A percentile compares a stretch with the other conserved stretches of the same genome.
These are phyloP conservation scores for Albula goreensis DNA, from an alignment of 2,113 vertebrate genomes.

Conservation along the genomic window DNA sequence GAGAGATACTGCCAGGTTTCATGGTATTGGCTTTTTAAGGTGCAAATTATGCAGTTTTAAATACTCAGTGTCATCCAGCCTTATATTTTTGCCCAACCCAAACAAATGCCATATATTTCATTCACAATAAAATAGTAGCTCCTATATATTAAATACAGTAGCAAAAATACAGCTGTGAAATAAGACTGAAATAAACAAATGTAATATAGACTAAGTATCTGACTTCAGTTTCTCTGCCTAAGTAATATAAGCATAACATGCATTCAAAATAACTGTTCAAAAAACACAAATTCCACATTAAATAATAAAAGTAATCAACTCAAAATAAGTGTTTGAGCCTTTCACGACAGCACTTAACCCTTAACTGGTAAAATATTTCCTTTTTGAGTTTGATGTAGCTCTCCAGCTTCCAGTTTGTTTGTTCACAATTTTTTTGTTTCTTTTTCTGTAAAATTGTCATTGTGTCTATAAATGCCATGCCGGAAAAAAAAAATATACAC, in stretches of 20 bases:
- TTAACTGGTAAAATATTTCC: slow-evolving; percentile 55
- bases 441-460: slow-evolving; percentile 71
- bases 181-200: slow-evolving; percentile 75
- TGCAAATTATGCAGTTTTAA: slow-evolving; percentile 43
- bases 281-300: slow-evolving; percentile 73
- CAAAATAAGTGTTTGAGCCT: slow-evolving; percentile 65
- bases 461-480: slow-evolving; percentile 88
- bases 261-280: slow-evolving; percentile 77
- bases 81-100: slow-evolving; percentile 58
- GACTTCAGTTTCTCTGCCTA: slow-evolving; percentile 73
- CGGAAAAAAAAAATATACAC: slow-evolving; percentile 71
- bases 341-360: slow-evolving; percentile 51
- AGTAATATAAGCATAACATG: slow-evolving; percentile 82
- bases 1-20: slow-evolving; percentile 58
- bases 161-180: slow-evolving; percentile 64
- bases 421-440: slow-evolving; percentile 44
- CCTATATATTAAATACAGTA: slow-evolving; percentile 61
- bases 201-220: slow-evolving; percentile 81
- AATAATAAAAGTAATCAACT: slow-evolving; percentile 69
- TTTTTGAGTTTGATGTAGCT: slow-evolving; percentile 57
- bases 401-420: slow-evolving; percentile 57
- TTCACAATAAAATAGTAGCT: slow-evolving; percentile 62
- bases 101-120: slow-evolving; percentile 61
- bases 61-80: slow-evolving; percentile 46
- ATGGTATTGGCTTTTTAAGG: slow-evolving; percentile 47